Evolutionary conservation across 2,113 vertebrate species (phyloP), one percentile per base, ranked within the genome.

Genomic region (Leucosticte australis): DNA sequence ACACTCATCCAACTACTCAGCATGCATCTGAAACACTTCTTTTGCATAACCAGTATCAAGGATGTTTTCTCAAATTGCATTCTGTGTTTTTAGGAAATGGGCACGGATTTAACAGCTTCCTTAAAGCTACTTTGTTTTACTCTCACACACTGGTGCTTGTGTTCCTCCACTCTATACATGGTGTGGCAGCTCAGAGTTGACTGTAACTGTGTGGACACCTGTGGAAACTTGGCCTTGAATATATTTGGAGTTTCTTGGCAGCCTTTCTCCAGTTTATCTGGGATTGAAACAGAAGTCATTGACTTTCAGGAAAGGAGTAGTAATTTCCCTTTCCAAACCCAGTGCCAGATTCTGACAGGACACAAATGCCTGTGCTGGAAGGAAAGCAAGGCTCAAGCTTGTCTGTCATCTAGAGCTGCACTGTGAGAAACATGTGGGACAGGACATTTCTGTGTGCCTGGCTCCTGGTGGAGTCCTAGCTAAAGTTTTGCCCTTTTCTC

Each of bases 141-240:
- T 78, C 46, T 37, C 60, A 85, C 35, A 55, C 57, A 26, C 39
- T 62, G 24, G 5, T 91, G 56, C 1, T 1, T 7, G 1, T 74
- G 55, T 69, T 92, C 41, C 69, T 80, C 2, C 1, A 9, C 44
- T 55, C 55, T 13, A 6, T 46, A 5, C 6, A 2, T 5, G 7
- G 12, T 35, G 35, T 60, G 71, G 47, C 53, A 85, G 37, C 64
- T 52, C 28, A 5, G 49, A 27, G 14, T 15, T 3, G 6, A 49
- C 35, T 57, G 24, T 59, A 91, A 63, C 68, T 87, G 13, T 46
- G 26, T 6, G 60, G 83, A 82, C 89, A 95, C 92, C 95, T 96
- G 94, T 88, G 94, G 92, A 83, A 92, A 94, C 73, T 90, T 95
- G 91, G 89, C 81, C 53, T 91, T 83, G 55, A 33, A 37, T 33